Percentiles rank a stretch among this genome's conserved stretches.
These are phyloP conservation scores for Musca vetustissima DNA, from an alignment of 1,140 invertebrate species.

Conservation along the genomic window DNA sequence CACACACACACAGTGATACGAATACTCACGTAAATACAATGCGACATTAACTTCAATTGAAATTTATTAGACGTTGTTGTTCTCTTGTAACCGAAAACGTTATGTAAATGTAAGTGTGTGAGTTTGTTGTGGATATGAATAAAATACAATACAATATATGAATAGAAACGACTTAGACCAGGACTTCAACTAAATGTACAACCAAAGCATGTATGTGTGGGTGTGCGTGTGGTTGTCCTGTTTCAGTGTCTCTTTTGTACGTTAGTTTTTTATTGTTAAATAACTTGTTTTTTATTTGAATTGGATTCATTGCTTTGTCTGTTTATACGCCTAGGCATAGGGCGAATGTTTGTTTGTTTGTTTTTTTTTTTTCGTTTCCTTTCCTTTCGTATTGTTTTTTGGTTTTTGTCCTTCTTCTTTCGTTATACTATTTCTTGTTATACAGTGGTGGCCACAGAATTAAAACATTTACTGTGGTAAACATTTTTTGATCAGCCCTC, in stretches of 20 bases:
- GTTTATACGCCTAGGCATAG: too few relatives aligned
- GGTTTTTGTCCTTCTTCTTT: background rate
- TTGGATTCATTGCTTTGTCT: too few relatives aligned
- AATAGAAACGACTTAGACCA: too few relatives aligned
- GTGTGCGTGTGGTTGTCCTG: background rate
- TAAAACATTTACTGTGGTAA: too few relatives aligned
- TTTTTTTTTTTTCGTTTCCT: too few relatives aligned
- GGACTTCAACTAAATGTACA: background rate
- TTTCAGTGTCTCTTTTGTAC: background rate
- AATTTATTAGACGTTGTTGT: conserved; percentile 7
- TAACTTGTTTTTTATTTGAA: background rate
- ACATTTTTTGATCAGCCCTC: too few relatives aligned
- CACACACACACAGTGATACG: too few relatives aligned
- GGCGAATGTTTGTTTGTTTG: background rate
- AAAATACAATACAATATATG: background rate
- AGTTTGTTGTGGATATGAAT: background rate
- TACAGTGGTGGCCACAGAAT: too few relatives aligned
- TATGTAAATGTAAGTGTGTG: background rate
- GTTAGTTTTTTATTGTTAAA: background rate
- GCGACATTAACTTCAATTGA: conserved; percentile 9
- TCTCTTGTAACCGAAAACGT: background rate
- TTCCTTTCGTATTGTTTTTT: too few relatives aligned
- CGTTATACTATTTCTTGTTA: background rate
- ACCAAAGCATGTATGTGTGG: background rate
- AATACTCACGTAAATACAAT: conserved; percentile 1